Evolutionary conservation across 2,797 vertebrate species (phyloP).

Genomic region (Lacerta bilineata): DNA sequence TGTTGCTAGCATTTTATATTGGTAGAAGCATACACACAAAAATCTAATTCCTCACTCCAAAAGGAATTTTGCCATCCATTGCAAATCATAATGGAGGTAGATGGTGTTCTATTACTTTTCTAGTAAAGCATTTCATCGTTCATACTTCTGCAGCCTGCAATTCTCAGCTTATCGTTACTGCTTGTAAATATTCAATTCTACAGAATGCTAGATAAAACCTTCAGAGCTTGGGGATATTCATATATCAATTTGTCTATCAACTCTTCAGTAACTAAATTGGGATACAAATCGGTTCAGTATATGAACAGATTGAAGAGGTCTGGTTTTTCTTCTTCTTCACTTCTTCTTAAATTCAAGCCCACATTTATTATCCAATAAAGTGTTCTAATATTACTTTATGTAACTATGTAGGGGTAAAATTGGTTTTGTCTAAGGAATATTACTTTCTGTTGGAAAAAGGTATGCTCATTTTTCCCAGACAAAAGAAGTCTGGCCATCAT

Average conservation of each 20-base stretch:
- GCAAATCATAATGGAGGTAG: conserved; percentile 34
- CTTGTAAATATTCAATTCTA: conserved; percentile 59
- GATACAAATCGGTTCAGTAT: conserved; percentile 44
- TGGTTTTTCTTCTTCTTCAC: conserved; percentile 43
- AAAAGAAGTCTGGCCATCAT: conserved; percentile 51
- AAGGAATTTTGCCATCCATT: conserved; percentile 27
- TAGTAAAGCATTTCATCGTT: conserved; percentile 48
- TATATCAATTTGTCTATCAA: conserved; percentile 19
- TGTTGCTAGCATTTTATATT: conserved; percentile 51
- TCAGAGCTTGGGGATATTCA: conserved; percentile 44
- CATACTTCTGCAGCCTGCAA: conserved; percentile 43
- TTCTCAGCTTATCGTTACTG: conserved; percentile 48
- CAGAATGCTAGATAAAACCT: conserved; percentile 48
- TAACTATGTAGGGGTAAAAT: conserved; percentile 48
- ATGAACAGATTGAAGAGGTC: conserved; percentile 47
- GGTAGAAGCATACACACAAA: conserved; percentile 23
- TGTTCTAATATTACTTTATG: conserved; percentile 47
- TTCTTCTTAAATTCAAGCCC: conserved; percentile 56
- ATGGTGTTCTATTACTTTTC: conserved; percentile 21
- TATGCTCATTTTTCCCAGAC: conserved; percentile 56
- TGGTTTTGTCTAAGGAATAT: conserved; percentile 62
- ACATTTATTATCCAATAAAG: conserved; percentile 50
- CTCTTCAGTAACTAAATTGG: conserved; percentile 35
- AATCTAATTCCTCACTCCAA: conserved; percentile 25
- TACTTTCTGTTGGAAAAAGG: conserved; percentile 55